Percentiles rank a stretch among this genome's conserved stretches.
These are phyloP conservation scores for Pandemis cinnamomeana DNA, from an alignment of 2,888 invertebrate genomes.

Conservation along the genomic window DNA sequence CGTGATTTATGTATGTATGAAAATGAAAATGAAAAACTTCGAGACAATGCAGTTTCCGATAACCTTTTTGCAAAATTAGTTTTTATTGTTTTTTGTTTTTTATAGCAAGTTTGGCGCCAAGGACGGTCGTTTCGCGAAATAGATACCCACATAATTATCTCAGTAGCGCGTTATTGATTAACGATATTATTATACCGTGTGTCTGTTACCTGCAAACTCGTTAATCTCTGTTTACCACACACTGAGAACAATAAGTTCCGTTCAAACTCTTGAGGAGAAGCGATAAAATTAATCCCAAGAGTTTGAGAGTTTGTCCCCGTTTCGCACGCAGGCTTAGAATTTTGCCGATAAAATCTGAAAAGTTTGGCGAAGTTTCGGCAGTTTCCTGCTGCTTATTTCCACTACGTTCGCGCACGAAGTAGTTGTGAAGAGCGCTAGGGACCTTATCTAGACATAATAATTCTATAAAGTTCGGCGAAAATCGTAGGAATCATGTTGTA, in stretches of 20 bases:
- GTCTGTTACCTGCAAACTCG: slow-evolving; percentile 6
- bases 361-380: slow-evolving; percentile 7
- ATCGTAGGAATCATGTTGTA: no score
- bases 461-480: background rate
- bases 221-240: slow-evolving; percentile 17
- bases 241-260: slow-evolving; percentile 17
- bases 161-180: slow-evolving; percentile 8
- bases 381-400: slow-evolving; percentile 22
- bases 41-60: no score
- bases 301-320: slow-evolving; percentile 22
- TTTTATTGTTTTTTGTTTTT: background rate
- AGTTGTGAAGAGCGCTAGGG: background rate
- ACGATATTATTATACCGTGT: background rate
- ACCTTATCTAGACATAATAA: background rate
- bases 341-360: slow-evolving; percentile 18
- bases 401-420: background rate
- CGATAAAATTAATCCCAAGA: slow-evolving; percentile 19
- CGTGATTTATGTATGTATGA: no score
- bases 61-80: background rate
- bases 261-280: slow-evolving; percentile 7
- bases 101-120: background rate
- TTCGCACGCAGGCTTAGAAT: slow-evolving; percentile 13
- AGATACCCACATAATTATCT: no score
- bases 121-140: background rate
- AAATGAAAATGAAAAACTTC: no score